A percentile compares a stretch with the other conserved stretches of the same genome.
Evolutionary conservation across 2,888 invertebrate species (phyloP).

Genomic region (Operophtera brumata): DNA sequence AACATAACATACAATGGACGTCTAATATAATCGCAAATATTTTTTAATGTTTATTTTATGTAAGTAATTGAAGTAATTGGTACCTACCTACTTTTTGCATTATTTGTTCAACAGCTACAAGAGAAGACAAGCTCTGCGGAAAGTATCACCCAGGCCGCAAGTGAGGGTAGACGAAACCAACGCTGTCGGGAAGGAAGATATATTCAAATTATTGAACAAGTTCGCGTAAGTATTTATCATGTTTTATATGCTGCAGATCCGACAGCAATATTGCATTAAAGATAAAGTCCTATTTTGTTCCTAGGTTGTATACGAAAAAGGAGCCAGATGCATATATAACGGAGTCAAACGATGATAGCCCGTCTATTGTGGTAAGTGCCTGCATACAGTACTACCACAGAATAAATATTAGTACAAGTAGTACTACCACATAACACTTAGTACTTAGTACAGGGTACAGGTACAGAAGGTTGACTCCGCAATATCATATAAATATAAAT

Average conservation of each 20-base stretch:
- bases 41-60: no score
- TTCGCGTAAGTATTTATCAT: constrained; percentile 48
- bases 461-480: no score
- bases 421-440: no score
- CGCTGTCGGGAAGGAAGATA: constrained; percentile 18
- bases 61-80: no score
- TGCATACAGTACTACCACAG: no score
- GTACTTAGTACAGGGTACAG: no score
- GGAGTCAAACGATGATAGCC: constrained; percentile 14
- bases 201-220: constrained; percentile 39
- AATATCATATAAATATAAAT: no score
- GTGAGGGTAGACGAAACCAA: neutral
- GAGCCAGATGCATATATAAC: constrained; percentile 9
- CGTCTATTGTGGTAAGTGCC: constrained; percentile 22
- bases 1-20: no score
- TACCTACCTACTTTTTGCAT: neutral
- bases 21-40: no score
- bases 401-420: no score
- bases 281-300: neutral
- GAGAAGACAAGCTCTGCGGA: neutral
- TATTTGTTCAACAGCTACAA: neutral
- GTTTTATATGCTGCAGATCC: no score
- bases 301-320: constrained; percentile 9
- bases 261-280: no score
- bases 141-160: neutral